phyloP scores from a whole-genome alignment of 2,797 vertebrate genomes.

The Dendrocincla tyrannina region DNA sequence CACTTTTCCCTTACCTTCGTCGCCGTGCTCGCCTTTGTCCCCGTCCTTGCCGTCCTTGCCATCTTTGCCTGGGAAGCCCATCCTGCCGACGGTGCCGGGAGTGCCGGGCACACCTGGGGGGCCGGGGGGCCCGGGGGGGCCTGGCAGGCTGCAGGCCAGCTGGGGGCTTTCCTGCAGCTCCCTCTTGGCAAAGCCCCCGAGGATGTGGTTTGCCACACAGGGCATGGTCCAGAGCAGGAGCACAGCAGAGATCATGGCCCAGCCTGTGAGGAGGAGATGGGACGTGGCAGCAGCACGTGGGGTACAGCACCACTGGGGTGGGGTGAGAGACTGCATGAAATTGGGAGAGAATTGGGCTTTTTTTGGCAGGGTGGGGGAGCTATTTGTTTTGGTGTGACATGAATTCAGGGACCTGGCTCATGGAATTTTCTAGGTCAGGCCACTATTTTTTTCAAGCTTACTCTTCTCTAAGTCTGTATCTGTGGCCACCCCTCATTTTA shows the following conservation, averaged over 20 bases:
- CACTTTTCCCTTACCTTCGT: conserved; percentile 76
- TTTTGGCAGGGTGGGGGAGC: background rate
- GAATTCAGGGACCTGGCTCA: background rate
- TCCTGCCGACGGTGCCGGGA: conserved; percentile 84
- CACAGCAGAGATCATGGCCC: conserved; percentile 80
- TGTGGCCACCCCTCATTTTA: background rate
- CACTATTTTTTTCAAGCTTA: background rate
- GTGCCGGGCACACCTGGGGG: conserved; percentile 83
- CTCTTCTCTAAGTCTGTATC: background rate
- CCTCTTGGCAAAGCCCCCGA: conserved; percentile 65
- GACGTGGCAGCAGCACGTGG: fast-evolving
- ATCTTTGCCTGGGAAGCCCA: conserved; percentile 90
- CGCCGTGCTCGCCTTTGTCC: conserved; percentile 83
- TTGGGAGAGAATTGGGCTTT: background rate
- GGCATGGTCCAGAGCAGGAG: conserved; percentile 80
- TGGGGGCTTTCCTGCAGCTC: conserved; percentile 80
- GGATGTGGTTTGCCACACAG: conserved; percentile 77
- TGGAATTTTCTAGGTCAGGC: background rate
- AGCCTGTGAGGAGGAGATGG: conserved; percentile 61
- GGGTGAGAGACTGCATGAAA: background rate
- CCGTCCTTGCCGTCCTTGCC: conserved; percentile 90
- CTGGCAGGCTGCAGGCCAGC: conserved; percentile 89
- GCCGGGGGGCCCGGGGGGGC: conserved; percentile 86
- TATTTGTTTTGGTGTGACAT: background rate
- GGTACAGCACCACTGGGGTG: fast-evolving